Percentiles rank a stretch among this genome's conserved stretches.
Evolutionary conservation across 2,888 invertebrate genomes (phyloP).

Genomic region (Sminthurides aquaticus): DNA sequence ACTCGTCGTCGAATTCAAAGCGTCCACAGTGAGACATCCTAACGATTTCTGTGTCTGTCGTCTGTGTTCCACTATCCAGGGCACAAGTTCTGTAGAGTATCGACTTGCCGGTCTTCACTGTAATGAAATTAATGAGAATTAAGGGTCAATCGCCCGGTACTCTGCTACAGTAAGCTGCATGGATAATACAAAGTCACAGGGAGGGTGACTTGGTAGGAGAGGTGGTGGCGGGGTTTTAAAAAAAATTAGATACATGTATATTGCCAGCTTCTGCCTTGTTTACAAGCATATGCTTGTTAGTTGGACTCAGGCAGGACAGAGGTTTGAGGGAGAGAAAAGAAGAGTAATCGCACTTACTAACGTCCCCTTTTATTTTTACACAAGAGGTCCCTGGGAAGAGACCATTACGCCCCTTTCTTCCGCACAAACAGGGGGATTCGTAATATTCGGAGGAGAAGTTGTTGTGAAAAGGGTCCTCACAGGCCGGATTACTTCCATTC

Average conservation of each 20-base stretch:
- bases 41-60: slow-evolving; percentile 92
- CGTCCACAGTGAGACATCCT: slow-evolving; percentile 96
- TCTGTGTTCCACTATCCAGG: slow-evolving; percentile 87
- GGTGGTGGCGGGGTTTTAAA: no score
- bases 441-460: slow-evolving; percentile 75
- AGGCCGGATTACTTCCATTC: slow-evolving; percentile 51
- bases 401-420: slow-evolving; percentile 83
- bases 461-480: slow-evolving; percentile 91
- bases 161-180: no score
- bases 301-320: no score
- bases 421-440: slow-evolving; percentile 89
- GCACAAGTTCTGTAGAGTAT: slow-evolving; percentile 90
- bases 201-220: no score
- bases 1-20: slow-evolving; percentile 82
- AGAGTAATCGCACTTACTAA: slow-evolving; percentile 4
- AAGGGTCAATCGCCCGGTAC: no score
- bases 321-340: no score
- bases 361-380: slow-evolving; percentile 77
- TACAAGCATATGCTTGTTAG: background rate
- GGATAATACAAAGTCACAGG: no score
- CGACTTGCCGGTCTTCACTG: slow-evolving; percentile 70
- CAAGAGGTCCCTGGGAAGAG: slow-evolving; percentile 94
- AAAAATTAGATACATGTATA: no score
- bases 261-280: no score
- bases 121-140: slow-evolving; percentile 29